phyloP scores from a whole-genome alignment of 1,140 invertebrate species.

The Periplaneta americana region DNA sequence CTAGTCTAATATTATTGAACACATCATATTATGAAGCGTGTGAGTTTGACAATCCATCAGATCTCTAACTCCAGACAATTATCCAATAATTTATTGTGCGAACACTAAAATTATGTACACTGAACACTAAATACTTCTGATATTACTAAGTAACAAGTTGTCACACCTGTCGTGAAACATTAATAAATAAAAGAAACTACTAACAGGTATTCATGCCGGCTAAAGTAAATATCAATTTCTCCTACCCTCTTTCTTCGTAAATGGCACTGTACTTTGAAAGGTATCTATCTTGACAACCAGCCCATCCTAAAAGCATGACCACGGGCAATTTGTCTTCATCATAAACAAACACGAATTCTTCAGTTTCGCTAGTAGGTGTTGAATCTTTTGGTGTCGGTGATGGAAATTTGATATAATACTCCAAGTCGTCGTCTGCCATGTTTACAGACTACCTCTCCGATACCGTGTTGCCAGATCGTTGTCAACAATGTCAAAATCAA shows the following conservation, averaged over 20 bases:
- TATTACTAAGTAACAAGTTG: too few relatives aligned
- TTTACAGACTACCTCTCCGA: not conserved
- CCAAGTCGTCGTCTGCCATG: constrained; percentile 42
- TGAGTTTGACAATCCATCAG: too few relatives aligned
- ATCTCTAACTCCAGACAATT: too few relatives aligned
- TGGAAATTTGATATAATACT: constrained; percentile 60
- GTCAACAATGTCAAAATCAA: not conserved
- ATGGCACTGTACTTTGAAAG: constrained; percentile 71
- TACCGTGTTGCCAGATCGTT: not conserved
- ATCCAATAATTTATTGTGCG: too few relatives aligned
- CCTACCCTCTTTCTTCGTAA: constrained; percentile 67
- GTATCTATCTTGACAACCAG: constrained; percentile 69
- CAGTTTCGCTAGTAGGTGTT: constrained; percentile 30
- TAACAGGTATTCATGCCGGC: too few relatives aligned
- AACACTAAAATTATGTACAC: too few relatives aligned
- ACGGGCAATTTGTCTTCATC: constrained; percentile 58
- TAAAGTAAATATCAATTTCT: constrained; percentile 4
- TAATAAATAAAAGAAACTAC: too few relatives aligned
- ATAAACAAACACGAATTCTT: constrained; percentile 49
- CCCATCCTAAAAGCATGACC: constrained; percentile 72
- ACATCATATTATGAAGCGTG: too few relatives aligned
- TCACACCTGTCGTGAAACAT: too few relatives aligned
- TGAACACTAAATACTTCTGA: too few relatives aligned
- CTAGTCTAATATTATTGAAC: too few relatives aligned
- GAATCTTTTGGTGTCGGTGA: constrained; percentile 32